phyloP scores from a whole-genome alignment of 2,888 invertebrate species.

The Polyommatus icarus region DNA sequence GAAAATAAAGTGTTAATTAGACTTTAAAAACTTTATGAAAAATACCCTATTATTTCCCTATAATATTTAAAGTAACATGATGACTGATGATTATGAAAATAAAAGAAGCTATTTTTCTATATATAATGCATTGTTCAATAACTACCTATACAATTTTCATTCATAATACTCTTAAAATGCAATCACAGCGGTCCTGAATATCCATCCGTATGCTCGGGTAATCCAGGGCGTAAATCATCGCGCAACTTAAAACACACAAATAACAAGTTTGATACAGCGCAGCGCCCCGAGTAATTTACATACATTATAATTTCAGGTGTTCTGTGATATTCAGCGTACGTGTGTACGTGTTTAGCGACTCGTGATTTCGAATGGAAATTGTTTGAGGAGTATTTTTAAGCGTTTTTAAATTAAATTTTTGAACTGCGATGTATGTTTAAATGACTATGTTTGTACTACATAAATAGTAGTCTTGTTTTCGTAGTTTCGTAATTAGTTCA shows the following conservation, averaged over 20 bases:
- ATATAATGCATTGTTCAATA: too few relatives aligned
- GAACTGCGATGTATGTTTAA: neutral
- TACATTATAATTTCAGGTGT: slow-evolving; percentile 79
- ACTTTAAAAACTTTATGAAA: too few relatives aligned
- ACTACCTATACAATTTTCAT: neutral
- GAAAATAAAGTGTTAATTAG: too few relatives aligned
- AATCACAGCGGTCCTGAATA: neutral
- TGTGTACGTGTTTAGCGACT: slow-evolving; percentile 37
- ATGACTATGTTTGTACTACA: too few relatives aligned
- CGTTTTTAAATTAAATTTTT: slow-evolving; percentile 7
- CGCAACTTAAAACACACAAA: slow-evolving; percentile 75
- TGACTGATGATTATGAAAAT: too few relatives aligned
- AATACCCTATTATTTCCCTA: too few relatives aligned
- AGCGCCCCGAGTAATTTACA: slow-evolving; percentile 70
- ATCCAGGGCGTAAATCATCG: slow-evolving; percentile 67
- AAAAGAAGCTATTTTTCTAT: too few relatives aligned
- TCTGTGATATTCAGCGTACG: slow-evolving; percentile 40
- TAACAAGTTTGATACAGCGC: slow-evolving; percentile 78
- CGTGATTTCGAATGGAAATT: slow-evolving; percentile 35
- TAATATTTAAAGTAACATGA: too few relatives aligned
- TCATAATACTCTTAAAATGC: neutral
- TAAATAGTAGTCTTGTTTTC: too few relatives aligned
- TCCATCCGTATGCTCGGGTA: slow-evolving; percentile 47
- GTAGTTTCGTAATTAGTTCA: too few relatives aligned
- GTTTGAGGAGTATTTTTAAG: slow-evolving; percentile 19